Percentiles rank a stretch among this genome's conserved stretches.
phyloP scores from a whole-genome alignment of 2,113 vertebrate species.

The Manacus vitellinus region DNA sequence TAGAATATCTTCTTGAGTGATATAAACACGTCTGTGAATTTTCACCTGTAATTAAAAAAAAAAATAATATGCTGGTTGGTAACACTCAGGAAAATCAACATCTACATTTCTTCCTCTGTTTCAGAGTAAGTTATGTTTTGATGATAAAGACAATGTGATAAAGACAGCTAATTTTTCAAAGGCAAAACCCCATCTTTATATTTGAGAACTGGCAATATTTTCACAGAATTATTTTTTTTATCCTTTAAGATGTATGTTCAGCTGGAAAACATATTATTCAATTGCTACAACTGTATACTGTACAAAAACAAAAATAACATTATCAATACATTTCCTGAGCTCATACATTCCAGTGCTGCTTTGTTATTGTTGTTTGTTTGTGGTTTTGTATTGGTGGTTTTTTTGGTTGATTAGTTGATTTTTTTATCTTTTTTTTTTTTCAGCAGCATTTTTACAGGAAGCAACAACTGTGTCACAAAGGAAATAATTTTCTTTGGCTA shows the following conservation, averaged over 20 bases:
- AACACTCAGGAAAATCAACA: not conserved
- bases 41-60: not conserved
- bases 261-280: not conserved
- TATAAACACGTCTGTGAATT: not conserved
- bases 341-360: not conserved
- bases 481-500: not conserved
- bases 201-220: not conserved
- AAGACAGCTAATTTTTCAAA: not conserved
- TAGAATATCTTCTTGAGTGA: not conserved
- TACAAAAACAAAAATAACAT: not conserved
- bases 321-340: not conserved
- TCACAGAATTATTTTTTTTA: not conserved
- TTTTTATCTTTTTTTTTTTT: not conserved
- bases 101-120: not conserved
- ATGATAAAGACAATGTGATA: not conserved
- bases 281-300: not conserved
- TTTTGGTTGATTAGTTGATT: not conserved
- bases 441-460: not conserved
- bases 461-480: not conserved
- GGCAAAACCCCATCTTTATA: not conserved
- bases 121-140: not conserved
- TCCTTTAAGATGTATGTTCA: not conserved
- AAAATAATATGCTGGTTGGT: not conserved
- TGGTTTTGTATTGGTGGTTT: not conserved
- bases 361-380: not conserved